Evolutionary conservation across 1,140 invertebrate genomes (phyloP).

Genomic region (Drosophila aff.): DNA sequence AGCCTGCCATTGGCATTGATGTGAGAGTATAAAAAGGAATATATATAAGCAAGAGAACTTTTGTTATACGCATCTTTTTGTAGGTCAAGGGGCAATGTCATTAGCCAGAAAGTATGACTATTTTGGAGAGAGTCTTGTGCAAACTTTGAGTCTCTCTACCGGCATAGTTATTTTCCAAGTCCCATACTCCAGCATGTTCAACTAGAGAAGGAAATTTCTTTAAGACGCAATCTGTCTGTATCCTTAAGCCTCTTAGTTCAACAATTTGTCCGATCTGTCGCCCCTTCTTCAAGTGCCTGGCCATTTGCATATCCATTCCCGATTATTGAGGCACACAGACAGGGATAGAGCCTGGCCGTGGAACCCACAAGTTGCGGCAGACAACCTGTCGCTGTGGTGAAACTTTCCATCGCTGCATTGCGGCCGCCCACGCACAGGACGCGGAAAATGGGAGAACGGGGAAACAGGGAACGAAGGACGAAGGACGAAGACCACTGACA

Average conservation of each 20-base stretch:
- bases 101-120: neutral
- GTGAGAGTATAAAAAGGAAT: constrained; percentile 44
- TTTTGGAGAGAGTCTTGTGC: neutral
- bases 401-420: constrained; percentile 63
- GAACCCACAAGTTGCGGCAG: constrained; percentile 50
- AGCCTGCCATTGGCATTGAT: constrained; percentile 33
- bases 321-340: constrained; percentile 33
- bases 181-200: neutral
- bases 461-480: neutral
- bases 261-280: constrained; percentile 50
- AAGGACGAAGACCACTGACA: constrained; percentile 10
- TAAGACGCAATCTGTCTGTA: constrained; percentile 3
- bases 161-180: neutral
- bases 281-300: constrained; percentile 14
- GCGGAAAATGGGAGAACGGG: constrained; percentile 19
- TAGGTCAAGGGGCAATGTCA: constrained; percentile 54
- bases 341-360: neutral
- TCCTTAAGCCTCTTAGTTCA: neutral
- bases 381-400: constrained; percentile 69
- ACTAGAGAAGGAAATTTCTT: neutral
- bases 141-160: neutral
- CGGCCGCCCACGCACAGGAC: constrained; percentile 53
- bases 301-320: constrained; percentile 58
- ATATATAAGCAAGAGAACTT: neutral
- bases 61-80: constrained; percentile 21